Base-by-base conservation (phyloP, 2,888 invertebrate species). In the Eumerus sabulonum region DNA sequence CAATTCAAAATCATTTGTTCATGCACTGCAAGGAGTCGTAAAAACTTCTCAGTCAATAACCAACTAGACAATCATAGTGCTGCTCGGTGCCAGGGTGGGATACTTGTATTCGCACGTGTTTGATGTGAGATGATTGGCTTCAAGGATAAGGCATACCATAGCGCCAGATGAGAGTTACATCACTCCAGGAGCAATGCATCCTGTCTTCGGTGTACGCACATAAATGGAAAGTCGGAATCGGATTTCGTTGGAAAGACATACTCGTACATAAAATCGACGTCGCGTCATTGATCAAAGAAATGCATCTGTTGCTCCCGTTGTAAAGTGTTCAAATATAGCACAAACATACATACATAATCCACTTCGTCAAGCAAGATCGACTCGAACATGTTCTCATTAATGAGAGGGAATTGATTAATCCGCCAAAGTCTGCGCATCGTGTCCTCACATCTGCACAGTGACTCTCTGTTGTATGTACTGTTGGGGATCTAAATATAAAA, bases 81-180 rank as follows among this genome's bases (percentile, higher is more conserved):
- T n/a, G n/a, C 42, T 17, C 36, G 11, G 36, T 36, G 50, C 19
- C 14, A 57, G 44, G 44, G 63, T 36, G 2, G 45, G 18, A 4
- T 12, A 17, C 38, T 11, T 14, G 47, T 38, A 48, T 77, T 67
- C 67, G 77, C 77, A 77, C 72, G 57, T 73, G 76, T 60, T 67
- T 45, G 36, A 17, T 16, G 36, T 17, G 62, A 44, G 19, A 51
- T 56, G 53, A 16, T 9, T 18, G 18, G 9, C n/a, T 50, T 35
- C 48, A 51, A 53, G 47, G 57, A 50, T 45, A 56, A 13, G 14
- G 35, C 38, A 56, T 17, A 18, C 44, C 50, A 11, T 66, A 77
- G 79, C 79, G 79, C 79, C 79, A 68, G 73, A 60, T 57, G 40
- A 51, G 13, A 56, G 56, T 64, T 64, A 67, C 68, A 63, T 56